Evolutionary conservation across 1,140 invertebrate genomes (phyloP), one percentile per base, ranked within the genome.

Genomic region (Eupristina koningsbergeri): DNA sequence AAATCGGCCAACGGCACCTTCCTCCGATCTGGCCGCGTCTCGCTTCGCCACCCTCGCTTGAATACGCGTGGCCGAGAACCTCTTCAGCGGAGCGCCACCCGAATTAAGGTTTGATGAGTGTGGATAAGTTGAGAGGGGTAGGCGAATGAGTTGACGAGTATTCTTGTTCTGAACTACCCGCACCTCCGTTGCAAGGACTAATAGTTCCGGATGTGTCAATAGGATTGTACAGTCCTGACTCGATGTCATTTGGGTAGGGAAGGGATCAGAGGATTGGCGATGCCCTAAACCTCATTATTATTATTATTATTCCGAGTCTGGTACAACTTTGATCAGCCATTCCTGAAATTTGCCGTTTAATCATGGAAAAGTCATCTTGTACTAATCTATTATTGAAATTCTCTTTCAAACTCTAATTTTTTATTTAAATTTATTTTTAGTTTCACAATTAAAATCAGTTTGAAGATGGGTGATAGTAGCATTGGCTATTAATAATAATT

Each of bases 1-100:
- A 79, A 78, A 79, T 79, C 76, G 76, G 76, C 53, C 76, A 67
- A 50, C 64, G 78, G 41, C 63, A 80, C 78, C 45, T 36, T n/a
- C 67, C 58, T 2, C 53, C 50, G 17, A 63, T 13, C 26, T 63
- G 31, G 2, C 31, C 64, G 13, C 31, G 64, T 67, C 34, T 36
- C 31, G 64, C 31, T 67, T 34, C 3, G 34, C 2, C 19, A 17
- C 31, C 34, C 64, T 73, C 41, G 41, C 17, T n/a, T 50, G 73
- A 29, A 34, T 36, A 58, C 50, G 47, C 50, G 31, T 15, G 50
- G 19, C 13, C n/a, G 19, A 39, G 45, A 78, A 36, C 76, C 53
- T 78, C 76, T 64, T 58, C 76, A 78, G 58, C 76, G 76, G 19
- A 78, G 29, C 76, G 76, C n/a, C 0, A 26, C 15, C 45, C 41